These are phyloP conservation scores for Glandiceps talaboti DNA, from an alignment of 53 echinoderm and acorn worm genomes.

Conservation along the genomic window DNA sequence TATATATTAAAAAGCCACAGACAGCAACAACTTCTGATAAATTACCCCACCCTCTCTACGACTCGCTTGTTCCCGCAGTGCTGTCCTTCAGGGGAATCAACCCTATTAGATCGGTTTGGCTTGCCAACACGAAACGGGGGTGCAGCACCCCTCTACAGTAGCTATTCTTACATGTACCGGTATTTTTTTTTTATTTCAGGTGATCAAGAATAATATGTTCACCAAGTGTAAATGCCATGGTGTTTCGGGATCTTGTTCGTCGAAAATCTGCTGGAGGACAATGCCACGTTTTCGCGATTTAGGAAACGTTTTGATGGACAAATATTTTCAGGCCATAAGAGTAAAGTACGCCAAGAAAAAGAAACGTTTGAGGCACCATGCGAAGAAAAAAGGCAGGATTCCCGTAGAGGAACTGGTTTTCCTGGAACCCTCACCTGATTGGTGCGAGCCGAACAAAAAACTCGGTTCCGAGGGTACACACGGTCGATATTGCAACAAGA, in stretches of 20 bases:
- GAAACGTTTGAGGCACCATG: constrained; percentile 48
- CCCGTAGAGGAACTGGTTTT: constrained; percentile 69
- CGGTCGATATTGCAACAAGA: constrained; percentile 89
- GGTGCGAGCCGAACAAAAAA: constrained; percentile 80
- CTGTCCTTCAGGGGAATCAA: too few relatives aligned
- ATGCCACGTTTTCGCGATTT: constrained; percentile 78
- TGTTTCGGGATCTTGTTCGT: constrained; percentile 91
- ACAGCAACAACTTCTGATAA: too few relatives aligned
- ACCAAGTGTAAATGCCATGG: constrained; percentile 94
- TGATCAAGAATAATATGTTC: constrained; percentile 70
- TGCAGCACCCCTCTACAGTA: too few relatives aligned
- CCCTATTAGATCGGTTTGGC: too few relatives aligned
- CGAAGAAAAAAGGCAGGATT: constrained; percentile 22
- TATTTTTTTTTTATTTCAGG: constrained; percentile 28
- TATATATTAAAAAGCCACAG: too few relatives aligned
- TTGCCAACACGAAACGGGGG: too few relatives aligned
- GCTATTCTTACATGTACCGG: background rate
- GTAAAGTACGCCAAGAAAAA: constrained; percentile 55
- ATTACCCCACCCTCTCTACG: too few relatives aligned
- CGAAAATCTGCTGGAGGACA: constrained; percentile 89
- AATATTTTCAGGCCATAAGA: constrained; percentile 35
- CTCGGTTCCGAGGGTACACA: constrained; percentile 90
- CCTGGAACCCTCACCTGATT: constrained; percentile 62
- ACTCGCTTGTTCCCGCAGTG: too few relatives aligned
- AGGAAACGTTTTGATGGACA: constrained; percentile 29